Percentiles rank a stretch among this genome's conserved stretches.
phyloP scores from a whole-genome alignment of 64 coral and sea anemone species.

The Platygyra sinensis region DNA sequence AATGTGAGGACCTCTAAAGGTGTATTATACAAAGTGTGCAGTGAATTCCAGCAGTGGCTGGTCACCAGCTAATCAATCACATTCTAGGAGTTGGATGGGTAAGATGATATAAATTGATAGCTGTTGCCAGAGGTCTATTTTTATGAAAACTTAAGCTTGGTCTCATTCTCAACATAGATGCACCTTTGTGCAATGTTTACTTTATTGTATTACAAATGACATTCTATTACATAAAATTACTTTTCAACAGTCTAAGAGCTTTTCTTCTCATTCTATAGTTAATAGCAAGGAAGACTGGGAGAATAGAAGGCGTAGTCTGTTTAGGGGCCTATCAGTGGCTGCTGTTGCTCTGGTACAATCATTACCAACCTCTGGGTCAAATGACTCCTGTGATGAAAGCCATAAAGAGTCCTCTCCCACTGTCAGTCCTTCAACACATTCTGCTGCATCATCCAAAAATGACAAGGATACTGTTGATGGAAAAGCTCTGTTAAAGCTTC shows the following conservation, averaged over 20 bases:
- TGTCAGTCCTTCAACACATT: background rate
- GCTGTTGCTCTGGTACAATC: constrained; percentile 59
- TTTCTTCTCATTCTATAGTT: constrained; percentile 15
- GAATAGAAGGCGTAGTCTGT: constrained; percentile 61
- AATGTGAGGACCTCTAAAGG: too few species aligned
- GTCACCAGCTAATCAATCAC: too few species aligned
- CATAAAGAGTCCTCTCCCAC: constrained; percentile 23
- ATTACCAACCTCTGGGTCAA: constrained; percentile 46
- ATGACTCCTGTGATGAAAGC: constrained; percentile 60
- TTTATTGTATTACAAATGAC: too few species aligned
- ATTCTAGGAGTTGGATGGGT: too few species aligned
- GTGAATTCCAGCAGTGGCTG: too few species aligned
- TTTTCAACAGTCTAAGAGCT: background rate
- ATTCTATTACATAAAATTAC: too few species aligned
- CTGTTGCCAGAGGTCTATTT: too few species aligned
- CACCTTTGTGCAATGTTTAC: too few species aligned
- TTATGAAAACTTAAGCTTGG: too few species aligned
- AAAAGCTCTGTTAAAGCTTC: constrained; percentile 42
- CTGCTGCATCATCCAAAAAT: background rate
- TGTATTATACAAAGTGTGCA: too few species aligned
- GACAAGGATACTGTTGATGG: constrained; percentile 32
- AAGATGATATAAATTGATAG: too few species aligned
- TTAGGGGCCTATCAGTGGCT: constrained; percentile 67
- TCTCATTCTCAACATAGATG: too few species aligned
- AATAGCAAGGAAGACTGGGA: constrained; percentile 24